Evolutionary conservation across 1,140 invertebrate genomes (phyloP).

Genomic region (Plectus sambesii): DNA sequence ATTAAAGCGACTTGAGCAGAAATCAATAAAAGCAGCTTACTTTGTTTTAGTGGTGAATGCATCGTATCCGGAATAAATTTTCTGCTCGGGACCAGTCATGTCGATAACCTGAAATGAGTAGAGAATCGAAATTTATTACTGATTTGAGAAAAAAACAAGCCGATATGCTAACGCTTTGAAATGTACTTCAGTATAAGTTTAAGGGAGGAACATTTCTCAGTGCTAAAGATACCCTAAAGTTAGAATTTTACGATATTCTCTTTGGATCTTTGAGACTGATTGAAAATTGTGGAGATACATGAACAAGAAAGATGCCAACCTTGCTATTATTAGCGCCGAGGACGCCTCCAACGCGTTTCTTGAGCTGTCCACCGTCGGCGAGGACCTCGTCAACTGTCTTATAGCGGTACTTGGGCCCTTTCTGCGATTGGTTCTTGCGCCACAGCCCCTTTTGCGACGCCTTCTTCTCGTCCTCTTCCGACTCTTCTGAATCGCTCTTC

Average conservation of each 20-base stretch:
- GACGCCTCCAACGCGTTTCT: constrained; percentile 28
- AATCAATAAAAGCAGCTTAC: constrained; percentile 38
- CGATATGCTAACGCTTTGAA: too few species aligned
- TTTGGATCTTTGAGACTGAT: too few species aligned
- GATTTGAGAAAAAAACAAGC: too few species aligned
- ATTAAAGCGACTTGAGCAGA: constrained; percentile 7
- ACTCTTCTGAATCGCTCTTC: constrained; percentile 3
- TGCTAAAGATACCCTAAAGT: too few species aligned
- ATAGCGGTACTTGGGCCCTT: constrained; percentile 66
- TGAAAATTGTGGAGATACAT: too few species aligned
- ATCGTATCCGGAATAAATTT: constrained; percentile 62
- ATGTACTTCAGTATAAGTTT: too few species aligned
- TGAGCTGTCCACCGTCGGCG: constrained; percentile 14
- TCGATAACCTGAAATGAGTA: constrained; percentile 91
- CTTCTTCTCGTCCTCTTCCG: constrained; percentile 24
- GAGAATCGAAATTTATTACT: too few species aligned
- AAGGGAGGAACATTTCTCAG: constrained; percentile 45
- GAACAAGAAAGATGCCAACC: constrained; percentile 1
- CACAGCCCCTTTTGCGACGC: constrained; percentile 26
- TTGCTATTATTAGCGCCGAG: constrained; percentile 13
- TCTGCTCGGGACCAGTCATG: constrained; percentile 87
- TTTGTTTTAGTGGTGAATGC: constrained; percentile 30
- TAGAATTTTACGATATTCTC: not conserved
- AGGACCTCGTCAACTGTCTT: constrained; percentile 78
- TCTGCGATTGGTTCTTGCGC: constrained; percentile 39